Percentiles rank a stretch among this genome's conserved stretches.
These are phyloP conservation scores for Callinectes sapidus DNA, from an alignment of 2,888 invertebrate genomes.

Conservation along the genomic window DNA sequence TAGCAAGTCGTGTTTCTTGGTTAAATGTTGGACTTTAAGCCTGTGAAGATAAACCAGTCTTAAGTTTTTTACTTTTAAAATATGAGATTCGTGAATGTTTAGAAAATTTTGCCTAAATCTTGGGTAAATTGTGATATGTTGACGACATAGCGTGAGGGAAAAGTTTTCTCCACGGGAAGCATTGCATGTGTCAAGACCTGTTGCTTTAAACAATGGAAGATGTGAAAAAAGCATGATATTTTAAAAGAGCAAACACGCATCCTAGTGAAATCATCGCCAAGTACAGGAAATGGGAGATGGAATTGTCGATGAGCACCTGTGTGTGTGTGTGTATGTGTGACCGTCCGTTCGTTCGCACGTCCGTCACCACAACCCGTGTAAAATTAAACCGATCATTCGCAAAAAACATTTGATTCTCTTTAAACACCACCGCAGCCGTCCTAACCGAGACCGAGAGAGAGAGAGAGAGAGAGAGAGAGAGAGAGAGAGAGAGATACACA, in stretches of 20 bases:
- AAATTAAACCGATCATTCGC: background rate
- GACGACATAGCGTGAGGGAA: background rate
- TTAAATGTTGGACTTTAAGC: background rate
- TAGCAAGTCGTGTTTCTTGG: background rate
- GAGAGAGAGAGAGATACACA: background rate
- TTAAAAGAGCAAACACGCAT: background rate
- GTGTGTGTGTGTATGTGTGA: constrained; percentile 12
- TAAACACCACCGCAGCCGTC: background rate
- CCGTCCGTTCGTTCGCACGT: background rate
- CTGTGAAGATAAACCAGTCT: background rate
- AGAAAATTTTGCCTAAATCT: background rate
- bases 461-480: background rate
- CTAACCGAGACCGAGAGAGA: background rate
- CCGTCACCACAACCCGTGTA: background rate
- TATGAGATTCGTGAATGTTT: background rate
- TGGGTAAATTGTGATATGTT: background rate
- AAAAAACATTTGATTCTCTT: constrained; percentile 11
- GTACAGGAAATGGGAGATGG: background rate
- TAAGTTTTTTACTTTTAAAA: background rate
- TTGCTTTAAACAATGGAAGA: background rate
- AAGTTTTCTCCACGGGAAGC: background rate
- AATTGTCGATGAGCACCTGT: background rate
- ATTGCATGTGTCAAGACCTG: background rate
- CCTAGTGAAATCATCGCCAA: background rate
- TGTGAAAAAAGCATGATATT: background rate